Evolutionary conservation across 2,888 invertebrate species (phyloP), one percentile per base, ranked within the genome.

Genomic region (Epinotia ramella): DNA sequence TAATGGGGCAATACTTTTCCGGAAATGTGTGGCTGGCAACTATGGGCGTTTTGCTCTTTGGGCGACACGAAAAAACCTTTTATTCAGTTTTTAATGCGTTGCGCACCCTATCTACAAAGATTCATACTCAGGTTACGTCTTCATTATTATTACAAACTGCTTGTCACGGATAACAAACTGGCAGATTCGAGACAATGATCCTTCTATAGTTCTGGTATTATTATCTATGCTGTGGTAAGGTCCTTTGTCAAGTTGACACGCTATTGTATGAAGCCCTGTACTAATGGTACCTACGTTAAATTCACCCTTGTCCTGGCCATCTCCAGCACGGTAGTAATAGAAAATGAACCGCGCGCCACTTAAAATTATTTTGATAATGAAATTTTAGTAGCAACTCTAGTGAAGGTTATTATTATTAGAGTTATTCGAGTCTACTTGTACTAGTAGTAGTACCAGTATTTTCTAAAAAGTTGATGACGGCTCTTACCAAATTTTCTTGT

Each of bases 171-270:
- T 49, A 49, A 16, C 49, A 16, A 49, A 16, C 49, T 49, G 49
- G 4, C 49, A 49, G 16, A 16, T 49, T 49, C 5, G 49, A 49
- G 49, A 49, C 49, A 49, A 49, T 49, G 49, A 5, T 49, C 16
- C 49, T 49, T 49, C 49, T 46, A 46, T 46, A 46, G 46, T 40
- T 60, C 16, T 24, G 16, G 13, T 6, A 18, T 7, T 60, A 28
- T 16, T 60, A 13, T 13, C 2, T 28, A 13, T 6, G 2, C 1
- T 40, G 13, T 16, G 16, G 13, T 13, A 20, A 6, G 18, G 33
- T n/a, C 56, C 11, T 24, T 57, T 68, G 68, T 59, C 68, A 13
- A 57, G 57, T 59, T 16, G 44, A 40, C 57, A 57, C 57, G 57
- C 20, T 68, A 59, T 57, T 18, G 33, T 57, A 59, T 40, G 20